Evolutionary conservation across 2,797 vertebrate genomes (phyloP).

Genomic region (Iguana delicatissima): DNA sequence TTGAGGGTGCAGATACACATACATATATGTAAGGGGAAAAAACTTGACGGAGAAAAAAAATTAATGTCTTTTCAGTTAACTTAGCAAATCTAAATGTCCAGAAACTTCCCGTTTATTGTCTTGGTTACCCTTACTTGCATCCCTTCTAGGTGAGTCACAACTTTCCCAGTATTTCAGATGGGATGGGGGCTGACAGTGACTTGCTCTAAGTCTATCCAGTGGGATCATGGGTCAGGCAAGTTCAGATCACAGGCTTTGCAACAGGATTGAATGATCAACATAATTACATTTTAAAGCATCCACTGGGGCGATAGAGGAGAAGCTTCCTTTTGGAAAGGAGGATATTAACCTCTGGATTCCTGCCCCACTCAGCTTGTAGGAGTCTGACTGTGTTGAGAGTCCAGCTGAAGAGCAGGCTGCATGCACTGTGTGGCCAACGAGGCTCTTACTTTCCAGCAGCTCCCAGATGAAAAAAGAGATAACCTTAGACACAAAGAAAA

Average conservation of each 20-base stretch:
- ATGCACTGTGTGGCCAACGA: not conserved
- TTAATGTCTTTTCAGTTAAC: too few relatives aligned
- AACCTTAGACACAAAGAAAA: not conserved
- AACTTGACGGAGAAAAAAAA: too few relatives aligned
- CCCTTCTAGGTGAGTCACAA: not conserved
- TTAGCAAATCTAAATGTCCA: not conserved
- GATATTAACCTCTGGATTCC: not conserved
- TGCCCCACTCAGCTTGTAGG: not conserved
- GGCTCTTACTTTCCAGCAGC: not conserved
- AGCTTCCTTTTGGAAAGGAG: not conserved
- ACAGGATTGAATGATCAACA: not conserved
- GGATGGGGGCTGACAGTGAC: not conserved
- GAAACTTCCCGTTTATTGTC: not conserved
- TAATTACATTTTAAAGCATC: not conserved
- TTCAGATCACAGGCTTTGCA: not conserved
- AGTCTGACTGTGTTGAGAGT: not conserved
- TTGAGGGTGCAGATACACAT: too few relatives aligned
- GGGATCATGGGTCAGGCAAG: not conserved
- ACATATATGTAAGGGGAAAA: too few relatives aligned
- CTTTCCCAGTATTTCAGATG: not conserved
- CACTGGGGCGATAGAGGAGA: not conserved
- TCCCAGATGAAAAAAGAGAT: not conserved
- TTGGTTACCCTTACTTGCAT: not conserved
- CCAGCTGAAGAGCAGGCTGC: not conserved
- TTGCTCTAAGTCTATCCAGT: not conserved